Conservation (phyloP, 1,140 invertebrate species). For the Chironomus tepperi region DNA sequence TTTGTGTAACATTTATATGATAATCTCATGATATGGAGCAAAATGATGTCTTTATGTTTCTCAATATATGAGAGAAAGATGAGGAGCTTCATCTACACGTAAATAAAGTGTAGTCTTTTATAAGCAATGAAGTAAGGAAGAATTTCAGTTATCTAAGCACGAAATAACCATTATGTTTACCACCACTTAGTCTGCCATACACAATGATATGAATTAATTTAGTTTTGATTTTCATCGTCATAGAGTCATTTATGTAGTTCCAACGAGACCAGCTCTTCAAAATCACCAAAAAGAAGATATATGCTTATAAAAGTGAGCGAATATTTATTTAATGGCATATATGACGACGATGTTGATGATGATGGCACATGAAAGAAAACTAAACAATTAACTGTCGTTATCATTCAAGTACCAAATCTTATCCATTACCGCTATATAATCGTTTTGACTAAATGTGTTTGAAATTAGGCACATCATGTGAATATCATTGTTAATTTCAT, state of each 20-base stretch:
- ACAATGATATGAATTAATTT: not conserved
- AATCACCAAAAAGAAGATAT: no score
- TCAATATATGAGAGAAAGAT: not conserved
- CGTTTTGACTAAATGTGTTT: not conserved
- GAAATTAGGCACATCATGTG: conserved; percentile 5
- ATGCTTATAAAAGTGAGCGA: no score
- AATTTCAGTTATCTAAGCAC: conserved; percentile 1
- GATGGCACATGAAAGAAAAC: no score
- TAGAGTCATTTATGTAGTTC: no score
- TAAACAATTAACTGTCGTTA: no score
- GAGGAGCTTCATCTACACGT: not conserved
- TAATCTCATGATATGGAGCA: not conserved
- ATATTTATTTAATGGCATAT: no score
- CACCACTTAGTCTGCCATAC: not conserved
- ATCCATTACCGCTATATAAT: not conserved
- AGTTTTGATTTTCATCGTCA: not conserved
- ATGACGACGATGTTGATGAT: no score
- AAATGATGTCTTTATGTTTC: no score
- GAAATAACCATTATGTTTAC: conserved; percentile 5
- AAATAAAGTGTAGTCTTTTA: not conserved
- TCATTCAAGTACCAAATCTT: no score
- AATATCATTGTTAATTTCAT: conserved; percentile 9
- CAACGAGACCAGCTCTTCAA: no score
- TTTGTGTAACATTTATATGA: conserved; percentile 2
- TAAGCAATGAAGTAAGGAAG: conserved; percentile 7